These are phyloP conservation scores for Anthopleura xanthogrammica DNA, from an alignment of 92 coral and sea anemone genomes.

Conservation along the genomic window DNA sequence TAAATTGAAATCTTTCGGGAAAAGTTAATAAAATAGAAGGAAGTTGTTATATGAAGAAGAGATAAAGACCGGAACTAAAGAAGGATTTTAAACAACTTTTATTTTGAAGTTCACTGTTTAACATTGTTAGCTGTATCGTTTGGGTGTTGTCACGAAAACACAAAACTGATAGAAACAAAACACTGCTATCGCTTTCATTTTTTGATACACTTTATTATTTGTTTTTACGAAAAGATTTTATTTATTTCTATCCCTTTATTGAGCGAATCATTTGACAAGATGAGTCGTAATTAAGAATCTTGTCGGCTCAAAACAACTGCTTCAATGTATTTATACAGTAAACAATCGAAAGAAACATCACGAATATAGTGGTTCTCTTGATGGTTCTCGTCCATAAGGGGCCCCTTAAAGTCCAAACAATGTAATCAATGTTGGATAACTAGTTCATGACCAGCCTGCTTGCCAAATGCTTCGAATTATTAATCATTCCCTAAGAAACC, in stretches of 20 bases:
- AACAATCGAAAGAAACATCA: conserved; percentile 25
- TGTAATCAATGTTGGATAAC: background rate
- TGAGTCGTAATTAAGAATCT: conserved; percentile 6
- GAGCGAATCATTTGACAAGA: conserved; percentile 9
- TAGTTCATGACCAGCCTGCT: background rate
- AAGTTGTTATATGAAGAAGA: background rate
- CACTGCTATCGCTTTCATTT: background rate
- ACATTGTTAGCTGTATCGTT: conserved; percentile 3
- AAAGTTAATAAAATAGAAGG: background rate
- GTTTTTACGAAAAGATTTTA: background rate
- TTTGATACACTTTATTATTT: background rate
- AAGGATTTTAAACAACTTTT: background rate
- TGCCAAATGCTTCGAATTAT: conserved; percentile 8
- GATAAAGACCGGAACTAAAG: conserved; percentile 1
- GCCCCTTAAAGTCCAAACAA: conserved; percentile 5
- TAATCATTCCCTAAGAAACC: conserved; percentile 9
- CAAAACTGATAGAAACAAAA: background rate
- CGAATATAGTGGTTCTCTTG: background rate
- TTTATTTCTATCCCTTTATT: background rate
- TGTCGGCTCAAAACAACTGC: conserved; percentile 8
- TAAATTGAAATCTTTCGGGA: background rate
- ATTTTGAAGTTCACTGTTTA: background rate
- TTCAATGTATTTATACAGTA: background rate
- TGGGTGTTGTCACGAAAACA: background rate
- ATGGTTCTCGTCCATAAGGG: background rate